Evolutionary conservation across 1,140 invertebrate genomes (phyloP).

Genomic region (Arctopsyche grandis): DNA sequence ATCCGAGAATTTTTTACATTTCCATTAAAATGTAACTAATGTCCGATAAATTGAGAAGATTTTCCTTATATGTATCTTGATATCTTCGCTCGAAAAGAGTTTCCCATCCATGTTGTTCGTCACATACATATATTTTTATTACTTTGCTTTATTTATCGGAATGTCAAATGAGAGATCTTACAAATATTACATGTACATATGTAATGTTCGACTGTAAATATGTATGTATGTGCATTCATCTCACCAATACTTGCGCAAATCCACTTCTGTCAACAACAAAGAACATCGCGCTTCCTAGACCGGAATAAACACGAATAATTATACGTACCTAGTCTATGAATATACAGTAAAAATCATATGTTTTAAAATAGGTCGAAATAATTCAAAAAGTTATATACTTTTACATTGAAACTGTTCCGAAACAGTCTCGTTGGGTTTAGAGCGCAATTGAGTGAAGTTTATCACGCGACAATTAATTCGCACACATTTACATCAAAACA

Average conservation of each 20-base stretch:
- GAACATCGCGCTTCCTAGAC: neutral
- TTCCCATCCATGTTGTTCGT: no score
- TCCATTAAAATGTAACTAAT: no score
- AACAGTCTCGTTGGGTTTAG: neutral
- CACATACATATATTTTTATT: no score
- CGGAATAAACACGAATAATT: neutral
- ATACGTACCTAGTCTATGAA: neutral
- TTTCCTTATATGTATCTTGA: no score
- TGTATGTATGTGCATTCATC: no score
- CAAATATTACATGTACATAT: no score
- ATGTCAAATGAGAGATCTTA: no score
- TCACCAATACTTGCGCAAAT: neutral
- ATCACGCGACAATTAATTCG: slow-evolving; percentile 1
- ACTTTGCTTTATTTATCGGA: no score
- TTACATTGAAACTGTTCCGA: neutral
- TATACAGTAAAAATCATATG: neutral
- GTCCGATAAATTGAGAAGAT: no score
- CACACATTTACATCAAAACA: neutral
- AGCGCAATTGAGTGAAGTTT: neutral
- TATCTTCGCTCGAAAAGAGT: no score
- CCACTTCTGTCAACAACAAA: neutral
- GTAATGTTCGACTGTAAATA: no score
- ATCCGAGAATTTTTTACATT: no score
- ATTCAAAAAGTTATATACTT: neutral
- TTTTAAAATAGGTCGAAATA: neutral